phyloP scores from a whole-genome alignment of 2,113 vertebrate genomes.

The Stigmatopora nigra region DNA sequence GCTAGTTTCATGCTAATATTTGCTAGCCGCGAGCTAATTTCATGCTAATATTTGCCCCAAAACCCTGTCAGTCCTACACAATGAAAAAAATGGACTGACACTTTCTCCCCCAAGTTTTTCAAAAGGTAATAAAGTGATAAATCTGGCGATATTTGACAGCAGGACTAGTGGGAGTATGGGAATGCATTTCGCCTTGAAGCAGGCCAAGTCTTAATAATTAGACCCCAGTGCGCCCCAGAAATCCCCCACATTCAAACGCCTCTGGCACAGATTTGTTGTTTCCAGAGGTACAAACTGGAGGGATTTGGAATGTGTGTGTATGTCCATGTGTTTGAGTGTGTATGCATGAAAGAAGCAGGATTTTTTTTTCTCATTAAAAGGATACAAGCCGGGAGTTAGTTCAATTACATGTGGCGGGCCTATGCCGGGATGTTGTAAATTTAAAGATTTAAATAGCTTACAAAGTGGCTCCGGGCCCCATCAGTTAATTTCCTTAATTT shows the following conservation, averaged over 20 bases:
- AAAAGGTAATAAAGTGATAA: conserved; percentile 11
- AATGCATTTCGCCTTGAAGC: conserved; percentile 34
- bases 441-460: conserved; percentile 99
- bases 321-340: background rate
- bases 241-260: conserved; percentile 50
- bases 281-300: conserved; percentile 81
- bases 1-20: no score
- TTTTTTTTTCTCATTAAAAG: conserved; percentile 93
- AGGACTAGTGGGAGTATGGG: conserved; percentile 28
- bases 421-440: conserved; percentile 99
- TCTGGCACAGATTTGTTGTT: conserved; percentile 72
- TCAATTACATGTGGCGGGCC: conserved; percentile 90
- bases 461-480: conserved; percentile 94
- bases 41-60: no score
- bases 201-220: conserved; percentile 51
- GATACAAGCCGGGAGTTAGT: conserved; percentile 96
- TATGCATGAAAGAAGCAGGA: conserved; percentile 40
- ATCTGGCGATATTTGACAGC: conserved; percentile 38
- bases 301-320: conserved; percentile 24
- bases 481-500: conserved; percentile 99
- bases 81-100: background rate
- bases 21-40: no score
- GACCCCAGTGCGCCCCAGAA: conserved; percentile 33
- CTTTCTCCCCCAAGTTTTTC: background rate
- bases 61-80: no score